Evolutionary conservation across 2,888 invertebrate genomes (phyloP), one percentile per base, ranked within the genome.

Genomic region (Calephelis perditalis): DNA sequence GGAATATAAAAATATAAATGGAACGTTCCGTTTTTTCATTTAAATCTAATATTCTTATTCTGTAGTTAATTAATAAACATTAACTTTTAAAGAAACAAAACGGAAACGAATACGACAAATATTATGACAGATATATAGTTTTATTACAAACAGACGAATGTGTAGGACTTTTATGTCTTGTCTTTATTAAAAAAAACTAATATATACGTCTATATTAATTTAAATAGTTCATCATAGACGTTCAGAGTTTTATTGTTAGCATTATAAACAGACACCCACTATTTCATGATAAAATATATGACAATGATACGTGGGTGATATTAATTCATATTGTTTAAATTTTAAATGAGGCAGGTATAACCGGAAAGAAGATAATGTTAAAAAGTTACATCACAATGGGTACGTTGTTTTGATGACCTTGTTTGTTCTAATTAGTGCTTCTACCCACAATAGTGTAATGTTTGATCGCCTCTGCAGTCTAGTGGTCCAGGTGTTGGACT

Each of bases 271-370:
- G 63, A 77, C 86, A 77, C 81, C 83, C 79, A 82, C 65, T 43
- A 54, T 59, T 52, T 55, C 58, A 65, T 63, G 65, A 67, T 66
- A 67, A 75, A 75, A 76, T 76, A 73, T 74, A 67, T 75, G 76
- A 87, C 85, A 86, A 87, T 85, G 80, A 71, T 79, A 87, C 82
- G 90, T 86, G 85, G 89, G 88, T 82, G 77, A 82, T 78, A 75
- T 52, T 81, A 82, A 80, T 79, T 79, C 79, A 75, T 81, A 82
- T 81, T 80, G 80, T 81, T 77, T 76, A 73, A 67, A 66, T 68
- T 67, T 69, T 65, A 66, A 73, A 81, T 84, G 84, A 86, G 76
- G 83, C 79, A 81, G 58, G 37, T 54, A 77, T 55, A 49, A 49
- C 15, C 49, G 49, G 49, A 52, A 52, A 52, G 49, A 52, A 52